These are phyloP conservation scores for Myotis yumanensis DNA, from an alignment of 2,113 vertebrate genomes.

Conservation along the genomic window DNA sequence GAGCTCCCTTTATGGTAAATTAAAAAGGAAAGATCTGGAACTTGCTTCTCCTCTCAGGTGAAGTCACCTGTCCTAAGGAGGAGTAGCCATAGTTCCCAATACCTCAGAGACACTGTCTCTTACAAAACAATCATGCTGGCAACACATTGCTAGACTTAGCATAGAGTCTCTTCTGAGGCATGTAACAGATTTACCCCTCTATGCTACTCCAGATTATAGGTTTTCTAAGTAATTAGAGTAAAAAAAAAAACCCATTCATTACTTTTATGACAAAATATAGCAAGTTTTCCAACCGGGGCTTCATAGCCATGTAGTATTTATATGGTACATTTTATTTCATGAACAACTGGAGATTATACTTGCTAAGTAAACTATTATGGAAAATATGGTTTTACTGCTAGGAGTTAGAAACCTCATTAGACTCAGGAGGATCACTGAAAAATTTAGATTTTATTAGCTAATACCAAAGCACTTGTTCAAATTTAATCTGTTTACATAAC, in stretches of 20 bases:
- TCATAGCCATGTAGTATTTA: not conserved
- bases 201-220: not conserved
- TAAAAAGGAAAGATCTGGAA: slow-evolving; percentile 5
- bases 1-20: not conserved
- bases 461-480: not conserved
- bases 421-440: slow-evolving; percentile 23
- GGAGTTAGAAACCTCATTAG: not conserved
- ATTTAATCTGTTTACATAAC: not conserved
- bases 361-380: not conserved
- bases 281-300: slow-evolving; percentile 5
- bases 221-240: slow-evolving; percentile 29
- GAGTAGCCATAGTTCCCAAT: not conserved
- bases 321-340: not conserved
- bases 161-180: not conserved
- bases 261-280: slow-evolving; percentile 24
- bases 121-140: not conserved
- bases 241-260: not conserved
- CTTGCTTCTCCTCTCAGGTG: not conserved
- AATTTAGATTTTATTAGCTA: slow-evolving; percentile 12
- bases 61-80: not conserved
- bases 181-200: not conserved
- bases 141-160: not conserved
- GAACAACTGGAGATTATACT: slow-evolving; percentile 9
- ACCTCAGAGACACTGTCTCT: not conserved
- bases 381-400: not conserved